A percentile compares a stretch with the other conserved stretches of the same genome.
These are phyloP conservation scores for Galeopterus variegatus DNA, from an alignment of 2,113 vertebrate genomes.

Conservation along the genomic window DNA sequence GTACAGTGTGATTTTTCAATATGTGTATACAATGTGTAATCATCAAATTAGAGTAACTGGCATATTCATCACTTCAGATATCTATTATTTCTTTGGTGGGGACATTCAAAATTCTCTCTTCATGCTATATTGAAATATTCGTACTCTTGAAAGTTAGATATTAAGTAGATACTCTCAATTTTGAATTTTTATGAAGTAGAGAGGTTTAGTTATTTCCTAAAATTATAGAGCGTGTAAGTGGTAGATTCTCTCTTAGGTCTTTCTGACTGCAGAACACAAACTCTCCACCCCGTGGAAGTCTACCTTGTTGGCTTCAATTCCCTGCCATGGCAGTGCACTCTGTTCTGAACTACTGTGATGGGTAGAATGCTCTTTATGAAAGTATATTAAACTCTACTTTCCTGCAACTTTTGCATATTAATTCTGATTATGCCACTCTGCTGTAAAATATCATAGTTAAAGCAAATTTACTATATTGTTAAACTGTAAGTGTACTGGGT, in stretches of 20 bases:
- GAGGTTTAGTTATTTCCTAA: neutral
- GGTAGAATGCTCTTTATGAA: neutral
- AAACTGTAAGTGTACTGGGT: neutral
- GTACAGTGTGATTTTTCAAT: too few relatives aligned
- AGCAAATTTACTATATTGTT: neutral
- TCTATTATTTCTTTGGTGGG: too few relatives aligned
- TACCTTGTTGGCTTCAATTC: neutral
- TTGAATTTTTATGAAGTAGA: neutral
- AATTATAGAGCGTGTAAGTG: neutral
- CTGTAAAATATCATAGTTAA: neutral
- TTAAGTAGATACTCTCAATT: conserved; percentile 1
- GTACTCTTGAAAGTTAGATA: neutral
- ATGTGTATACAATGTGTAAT: too few relatives aligned
- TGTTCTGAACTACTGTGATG: neutral
- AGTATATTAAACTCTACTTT: neutral
- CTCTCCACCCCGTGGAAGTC: neutral
- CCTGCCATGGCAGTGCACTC: neutral
- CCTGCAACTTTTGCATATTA: neutral
- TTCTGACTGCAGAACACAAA: neutral
- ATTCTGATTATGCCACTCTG: neutral
- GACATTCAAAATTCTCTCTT: too few relatives aligned
- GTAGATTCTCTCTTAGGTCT: neutral
- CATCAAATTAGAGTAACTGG: too few relatives aligned
- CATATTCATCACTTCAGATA: too few relatives aligned
- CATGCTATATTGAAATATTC: too few relatives aligned